Base-by-base conservation (phyloP, 2,797 vertebrate genomes). In the Eulemur coronatus region DNA sequence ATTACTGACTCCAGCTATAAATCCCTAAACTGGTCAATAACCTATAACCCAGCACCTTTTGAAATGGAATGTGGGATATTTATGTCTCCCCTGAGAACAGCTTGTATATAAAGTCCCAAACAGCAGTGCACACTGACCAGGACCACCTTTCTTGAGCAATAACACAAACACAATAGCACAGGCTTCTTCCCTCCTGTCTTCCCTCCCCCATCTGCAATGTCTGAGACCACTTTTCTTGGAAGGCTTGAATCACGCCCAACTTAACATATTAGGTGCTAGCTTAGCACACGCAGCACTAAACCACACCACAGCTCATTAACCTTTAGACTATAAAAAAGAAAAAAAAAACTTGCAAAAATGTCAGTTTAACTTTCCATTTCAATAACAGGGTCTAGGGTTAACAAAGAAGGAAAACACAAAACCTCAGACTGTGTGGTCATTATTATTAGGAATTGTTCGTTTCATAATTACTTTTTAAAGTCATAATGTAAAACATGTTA, bases 1-100 rank as follows among this genome's bases (percentile, higher is more conserved):
- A 97, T 97, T 84, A 96, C 89, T 98, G 97, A 98, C 96, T 95
- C 67, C 46, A 95, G 95, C 94, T 76, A 85, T 98, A 98, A 98
- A 98, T 98, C 95, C 90, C 82, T 97, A 97, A 96, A 96, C 94
- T 94, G 96, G 97, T 98, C 97, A 97, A 98, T 98, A 98, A 99
- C 98, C 98, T 98, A 97, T 98, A 98, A 98, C 97, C 95, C 95
- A 97, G 97, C 97, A 88, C 95, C 97, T 98, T 98, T 98, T 69
- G 46, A 92, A 91, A 97, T 97, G 97, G 98, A 98, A 98, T 98
- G 97, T 95, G 95, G 97, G 91, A 97, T 98, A 99, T 99, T 98
- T 98, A 98, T 97, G 98, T 95, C 96, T 94, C 98, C 96, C 94
- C 46, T 24, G 95, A 90, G 93, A 94, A 73, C 17, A 55, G 89